These are phyloP conservation scores for Clanis bilineata DNA, from an alignment of 2,888 invertebrate genomes.

Conservation along the genomic window DNA sequence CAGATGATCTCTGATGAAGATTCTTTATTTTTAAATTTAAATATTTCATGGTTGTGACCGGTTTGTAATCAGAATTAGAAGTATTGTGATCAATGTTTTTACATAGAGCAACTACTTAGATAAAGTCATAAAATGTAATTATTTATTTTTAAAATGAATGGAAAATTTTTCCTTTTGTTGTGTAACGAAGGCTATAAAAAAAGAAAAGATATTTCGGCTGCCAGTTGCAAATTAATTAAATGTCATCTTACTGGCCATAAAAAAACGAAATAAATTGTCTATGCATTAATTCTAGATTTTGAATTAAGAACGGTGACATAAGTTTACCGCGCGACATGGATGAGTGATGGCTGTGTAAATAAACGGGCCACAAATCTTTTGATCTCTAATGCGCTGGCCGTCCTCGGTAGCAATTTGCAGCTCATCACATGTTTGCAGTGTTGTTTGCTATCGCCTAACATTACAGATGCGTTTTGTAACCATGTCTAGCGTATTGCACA, in stretches of 20 bases:
- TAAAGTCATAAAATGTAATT: too few species aligned
- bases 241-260: background rate
- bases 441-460: constrained; percentile 38
- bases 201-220: background rate
- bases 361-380: background rate
- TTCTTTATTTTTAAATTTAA: background rate
- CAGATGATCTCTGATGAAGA: background rate
- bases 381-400: constrained; percentile 10
- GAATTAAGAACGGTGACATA: constrained; percentile 4
- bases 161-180: too few species aligned
- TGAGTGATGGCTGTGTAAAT: background rate
- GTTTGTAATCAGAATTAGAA: background rate
- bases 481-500: constrained; percentile 28
- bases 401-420: constrained; percentile 34
- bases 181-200: background rate
- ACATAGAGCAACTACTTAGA: background rate
- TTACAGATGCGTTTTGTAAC: constrained; percentile 48
- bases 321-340: background rate
- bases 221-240: background rate
- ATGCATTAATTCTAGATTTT: background rate
- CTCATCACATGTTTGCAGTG: constrained; percentile 33
- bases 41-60: background rate
- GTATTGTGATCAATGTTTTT: background rate
- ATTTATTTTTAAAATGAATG: too few species aligned
- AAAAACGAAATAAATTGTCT: background rate